Conservation (phyloP, 2,113 vertebrate species). For the Danio rerio region GRCz12tu NC_133199.1:34913001-34913500, state of each 20-base stretch:
- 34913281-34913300: constrained; percentile 90
- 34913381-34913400: constrained; percentile 71
- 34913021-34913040: too few species aligned
- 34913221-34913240: too few species aligned
- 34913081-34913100: too few species aligned
- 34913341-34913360: constrained; percentile 56
- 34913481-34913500: neutral
- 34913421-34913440: constrained; percentile 66
- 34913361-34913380: constrained; percentile 40
- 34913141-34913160: too few species aligned
- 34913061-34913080: too few species aligned
- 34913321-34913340: constrained; percentile 79
- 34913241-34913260: neutral
- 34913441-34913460: neutral
- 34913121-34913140: too few species aligned
- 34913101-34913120: too few species aligned
- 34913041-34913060: too few species aligned
- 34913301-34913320: constrained; percentile 80
- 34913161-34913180: too few species aligned
- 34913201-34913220: too few species aligned
- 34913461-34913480: neutral
- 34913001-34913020: too few species aligned
- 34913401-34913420: constrained; percentile 84
- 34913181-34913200: too few species aligned
- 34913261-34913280: constrained; percentile 78